These are phyloP conservation scores for Esox niger DNA, from an alignment of 2,113 vertebrate species.

Conservation along the genomic window DNA sequence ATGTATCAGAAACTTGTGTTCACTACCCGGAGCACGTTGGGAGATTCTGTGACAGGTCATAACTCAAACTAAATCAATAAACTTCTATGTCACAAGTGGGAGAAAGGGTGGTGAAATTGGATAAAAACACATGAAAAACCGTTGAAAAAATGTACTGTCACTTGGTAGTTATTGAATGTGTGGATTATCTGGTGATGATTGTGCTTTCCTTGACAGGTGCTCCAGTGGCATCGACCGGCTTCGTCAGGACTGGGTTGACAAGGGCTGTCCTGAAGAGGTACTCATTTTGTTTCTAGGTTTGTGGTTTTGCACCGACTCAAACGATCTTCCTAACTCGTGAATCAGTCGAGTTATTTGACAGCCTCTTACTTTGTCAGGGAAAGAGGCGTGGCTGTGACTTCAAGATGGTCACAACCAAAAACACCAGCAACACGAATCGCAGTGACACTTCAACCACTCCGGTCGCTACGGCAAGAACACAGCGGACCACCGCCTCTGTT, in stretches of 20 bases:
- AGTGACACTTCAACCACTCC: conserved; percentile 59
- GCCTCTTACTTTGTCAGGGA: conserved; percentile 64
- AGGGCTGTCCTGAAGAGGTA: conserved; percentile 88
- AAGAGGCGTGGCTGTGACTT: conserved; percentile 81
- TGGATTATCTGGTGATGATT: conserved; percentile 11
- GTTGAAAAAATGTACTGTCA: no score
- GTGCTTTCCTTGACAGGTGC: conserved; percentile 73
- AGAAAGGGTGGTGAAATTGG: no score
- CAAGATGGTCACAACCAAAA: conserved; percentile 21
- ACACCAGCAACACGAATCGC: conserved; percentile 45
- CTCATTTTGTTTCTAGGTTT: no score
- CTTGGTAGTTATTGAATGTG: neutral
- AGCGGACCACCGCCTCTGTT: conserved; percentile 39
- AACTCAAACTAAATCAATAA: no score
- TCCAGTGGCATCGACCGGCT: conserved; percentile 95
- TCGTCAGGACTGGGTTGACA: conserved; percentile 97
- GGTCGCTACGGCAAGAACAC: conserved; percentile 53
- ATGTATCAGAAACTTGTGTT: no score
- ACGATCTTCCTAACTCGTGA: no score
- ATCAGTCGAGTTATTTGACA: no score
- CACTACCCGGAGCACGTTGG: no score
- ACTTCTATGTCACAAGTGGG: no score
- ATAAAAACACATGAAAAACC: no score
- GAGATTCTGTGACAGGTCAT: no score
- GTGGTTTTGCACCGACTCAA: no score